Base-by-base conservation (phyloP, 37 sponge, comb jelly and placozoan species). In the Tethya wilhelma region DNA sequence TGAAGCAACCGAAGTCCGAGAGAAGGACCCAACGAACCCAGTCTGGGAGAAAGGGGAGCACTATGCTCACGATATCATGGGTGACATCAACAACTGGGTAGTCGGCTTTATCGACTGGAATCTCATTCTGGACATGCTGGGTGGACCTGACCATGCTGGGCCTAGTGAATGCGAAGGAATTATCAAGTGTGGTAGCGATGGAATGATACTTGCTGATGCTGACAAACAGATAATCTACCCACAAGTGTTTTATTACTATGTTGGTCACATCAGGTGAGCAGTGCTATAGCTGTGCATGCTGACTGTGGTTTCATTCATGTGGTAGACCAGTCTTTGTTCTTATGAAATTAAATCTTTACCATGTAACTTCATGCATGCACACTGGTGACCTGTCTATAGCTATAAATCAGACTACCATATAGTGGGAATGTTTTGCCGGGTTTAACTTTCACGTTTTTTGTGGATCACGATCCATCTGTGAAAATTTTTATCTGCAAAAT, bases 41-140 rank as follows among this genome's bases (percentile, higher is more conserved):
- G 56, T 26, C 3, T 93, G 93, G 93, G 44, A 22, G 22, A 79
- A 90, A 29, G 93, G 93, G 31, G 93, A 90, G 71, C 93, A 90
- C 44, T 93, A 93, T 44, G 90, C 90, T 33, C 90, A 89, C 44
- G 90, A 90, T 64, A 93, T 93, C 43, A 87, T 92, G 8, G 90
- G 90, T 26, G 94, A 93, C 46, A 59, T 93, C 69, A 93, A 93
- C 79, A 90, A 93, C 71, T 93, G 90, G 90, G 91, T 86, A 36
- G 91, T 93, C 39, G 94, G 94, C 0, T 93, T 81, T 40, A 87
- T 90, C 29, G 94, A 93, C 73, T 93, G 94, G 94, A 93, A 93
- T 60, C 87, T 93, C 44, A 20, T 90, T 12, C 75, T 93, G 44
- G 92, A 93, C 49, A 71, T 77, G 46, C 39, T 49, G 28, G 91